Base-by-base conservation (phyloP, 2,888 invertebrate species). In the Elysia crispata region DNA sequence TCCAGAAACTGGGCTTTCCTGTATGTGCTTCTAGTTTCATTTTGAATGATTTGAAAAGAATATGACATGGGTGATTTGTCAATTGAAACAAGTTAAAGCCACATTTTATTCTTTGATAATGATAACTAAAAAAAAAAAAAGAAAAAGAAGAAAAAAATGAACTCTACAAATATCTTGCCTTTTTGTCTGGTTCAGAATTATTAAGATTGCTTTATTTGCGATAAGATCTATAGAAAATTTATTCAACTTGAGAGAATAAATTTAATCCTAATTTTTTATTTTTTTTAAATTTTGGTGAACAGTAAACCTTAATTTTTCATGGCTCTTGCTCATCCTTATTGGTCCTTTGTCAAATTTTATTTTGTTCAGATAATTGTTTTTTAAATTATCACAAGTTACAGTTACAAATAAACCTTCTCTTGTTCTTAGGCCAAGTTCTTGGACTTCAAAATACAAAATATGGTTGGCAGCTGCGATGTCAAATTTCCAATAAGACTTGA, bases 401-500 rank as follows among this genome's bases (percentile, higher is more conserved):
- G 5, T 41, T 41, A 41, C 41, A 3, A 41, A 41, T 3, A 41
- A 6, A 60, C 54, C 54, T 13, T 64, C 31, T 25, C 41, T 54
- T 78, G 13, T 75, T 87, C 88, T 25, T 84, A 95, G 94, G 95
- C 95, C 0, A 95, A 95, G 89, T 96, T 96, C 89, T 91, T 95
- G 77, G 95, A 96, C 88, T 96, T 96, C 91, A 95, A 96, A 92
- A 95, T 96, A 83, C 96, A 96, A 91, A 96, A 96, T 90, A 96
- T 96, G 95, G 96, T 97, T 11, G 96, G 96, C 20, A 96, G 96
- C 88, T 96, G 96, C 93, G 96, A 96, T 90, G 96, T 97, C 0
- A 95, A 95, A 87, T 96, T 97, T 92, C 96, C 96, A 1, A 96
- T 96, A 81, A 94, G 96, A 86, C 92, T 96, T 82, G 96, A 96